Conservation (phyloP, 1,140 invertebrate genomes). For the Sitobion miscanthi region DNA sequence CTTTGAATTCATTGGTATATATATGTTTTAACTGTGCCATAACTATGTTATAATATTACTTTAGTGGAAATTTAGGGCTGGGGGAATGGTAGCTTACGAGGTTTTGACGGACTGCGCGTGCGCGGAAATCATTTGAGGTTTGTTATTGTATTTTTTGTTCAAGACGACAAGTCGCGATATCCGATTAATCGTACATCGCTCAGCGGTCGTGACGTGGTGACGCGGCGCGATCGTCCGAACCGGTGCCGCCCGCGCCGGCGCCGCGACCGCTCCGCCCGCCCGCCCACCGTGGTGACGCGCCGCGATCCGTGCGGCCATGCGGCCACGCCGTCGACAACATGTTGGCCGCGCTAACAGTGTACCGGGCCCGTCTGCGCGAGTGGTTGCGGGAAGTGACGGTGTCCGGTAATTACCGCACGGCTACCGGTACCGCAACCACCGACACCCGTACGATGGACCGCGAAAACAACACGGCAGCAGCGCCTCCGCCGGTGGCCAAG, state of each 20-base stretch:
- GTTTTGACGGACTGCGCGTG: background rate
- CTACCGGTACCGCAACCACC: background rate
- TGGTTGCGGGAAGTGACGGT: background rate
- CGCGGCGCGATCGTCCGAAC: background rate
- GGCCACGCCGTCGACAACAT: constrained; percentile 21
- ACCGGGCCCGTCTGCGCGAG: constrained; percentile 22
- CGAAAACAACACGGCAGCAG: background rate
- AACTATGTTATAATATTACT: too few relatives aligned
- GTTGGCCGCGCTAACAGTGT: constrained; percentile 39
- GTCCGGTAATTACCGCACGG: background rate
- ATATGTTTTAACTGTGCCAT: too few relatives aligned
- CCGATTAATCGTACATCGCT: background rate
- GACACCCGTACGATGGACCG: background rate
- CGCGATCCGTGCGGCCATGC: constrained; percentile 35
- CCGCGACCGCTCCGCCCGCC: background rate
- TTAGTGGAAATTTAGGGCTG: too few relatives aligned
- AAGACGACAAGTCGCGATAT: background rate
- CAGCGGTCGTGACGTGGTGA: background rate
- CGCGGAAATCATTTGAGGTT: background rate
- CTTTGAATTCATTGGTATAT: too few relatives aligned
- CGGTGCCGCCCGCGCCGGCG: background rate
- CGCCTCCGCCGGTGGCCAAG: background rate
- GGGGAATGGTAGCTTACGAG: too few relatives aligned
- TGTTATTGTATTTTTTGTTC: background rate
- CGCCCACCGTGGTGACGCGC: constrained; percentile 31